Conservation (phyloP, 53 echinoderm and acorn worm genomes). For the Echinarachnius parma region DNA sequence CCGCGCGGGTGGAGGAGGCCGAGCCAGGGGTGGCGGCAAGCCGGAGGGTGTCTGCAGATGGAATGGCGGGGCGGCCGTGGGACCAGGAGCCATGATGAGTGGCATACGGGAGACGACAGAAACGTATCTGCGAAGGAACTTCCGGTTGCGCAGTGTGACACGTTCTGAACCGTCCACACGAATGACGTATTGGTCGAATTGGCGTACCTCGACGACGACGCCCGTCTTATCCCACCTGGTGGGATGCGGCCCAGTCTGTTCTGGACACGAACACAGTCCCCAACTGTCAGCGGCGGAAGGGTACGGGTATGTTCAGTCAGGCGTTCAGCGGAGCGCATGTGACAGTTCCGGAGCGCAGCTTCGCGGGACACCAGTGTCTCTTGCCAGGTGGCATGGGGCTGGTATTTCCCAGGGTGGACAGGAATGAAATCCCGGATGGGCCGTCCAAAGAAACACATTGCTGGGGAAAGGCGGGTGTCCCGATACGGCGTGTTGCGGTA, state of each 20-base stretch:
- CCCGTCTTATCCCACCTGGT: slow-evolving; percentile 59
- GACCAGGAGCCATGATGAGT: neutral
- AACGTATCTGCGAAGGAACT: slow-evolving; percentile 33
- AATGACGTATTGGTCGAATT: too few relatives aligned
- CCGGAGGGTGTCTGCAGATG: too few relatives aligned
- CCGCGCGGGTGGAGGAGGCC: too few relatives aligned
- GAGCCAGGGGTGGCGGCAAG: too few relatives aligned
- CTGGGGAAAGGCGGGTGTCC: too few relatives aligned
- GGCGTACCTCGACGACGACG: too few relatives aligned
- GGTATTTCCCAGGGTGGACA: too few relatives aligned
- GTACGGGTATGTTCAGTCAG: slow-evolving; percentile 23
- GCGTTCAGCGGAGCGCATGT: slow-evolving; percentile 43
- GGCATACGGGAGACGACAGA: slow-evolving; percentile 16
- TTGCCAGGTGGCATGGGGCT: slow-evolving; percentile 1
- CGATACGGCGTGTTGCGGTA: slow-evolving; percentile 34
- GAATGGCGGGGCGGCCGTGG: neutral
- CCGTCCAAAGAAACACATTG: too few relatives aligned
- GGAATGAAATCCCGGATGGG: too few relatives aligned
- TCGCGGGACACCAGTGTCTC: slow-evolving; percentile 23
- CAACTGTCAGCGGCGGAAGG: slow-evolving; percentile 34
- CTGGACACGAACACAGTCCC: slow-evolving; percentile 41
- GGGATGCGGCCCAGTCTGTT: slow-evolving; percentile 49
- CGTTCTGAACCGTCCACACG: slow-evolving; percentile 47
- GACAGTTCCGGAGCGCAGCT: slow-evolving; percentile 35
- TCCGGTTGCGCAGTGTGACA: slow-evolving; percentile 37